Base-by-base conservation (phyloP, 2,113 vertebrate genomes). In the Salvelinus fontinalis region DNA sequence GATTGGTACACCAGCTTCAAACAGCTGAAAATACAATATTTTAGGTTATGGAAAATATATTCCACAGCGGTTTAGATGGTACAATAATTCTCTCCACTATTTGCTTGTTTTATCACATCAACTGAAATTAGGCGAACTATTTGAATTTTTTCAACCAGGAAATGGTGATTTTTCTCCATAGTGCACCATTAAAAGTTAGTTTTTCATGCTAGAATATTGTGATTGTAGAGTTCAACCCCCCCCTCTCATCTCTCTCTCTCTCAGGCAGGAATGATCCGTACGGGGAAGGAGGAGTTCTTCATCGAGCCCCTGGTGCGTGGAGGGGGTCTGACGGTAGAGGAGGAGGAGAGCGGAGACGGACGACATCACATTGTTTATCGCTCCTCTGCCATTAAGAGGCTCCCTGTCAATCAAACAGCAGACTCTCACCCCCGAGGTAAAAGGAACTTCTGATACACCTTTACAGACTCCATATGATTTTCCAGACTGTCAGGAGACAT, bases 211-310 rank as follows among this genome's bases (percentile, higher is more conserved):
- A 18, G 51, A 54, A 5, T 4, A 16, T 54, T 54, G 13, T 54
- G 16, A 54, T 14, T 54, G 51, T 54, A 54, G 51, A 16, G 16
- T 54, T 54, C 51, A n/a, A 49, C 0, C 24, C 24, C 2, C 22
- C 48, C 14, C 5, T 29, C 24, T 57, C 48, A 54, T 62, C 29
- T 64, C 7, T 49, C 26, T 11, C 18, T 29, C 31, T 11, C 59
- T 60, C 90, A 97, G 96, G 96, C 96, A 80, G 96, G 96, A 69
- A 93, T 97, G 93, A 97, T 97, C 71, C 94, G 95, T 54, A 93
- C 93, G 20, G 94, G 95, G 75, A 91, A 95, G 85, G 95, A 96
- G 26, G 95, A 97, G 85, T 96, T 95, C 92, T 96, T 97, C 91
- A 97, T 97, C 2, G 96, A 97, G 73, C 96, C 96, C 13, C 81